phyloP scores from a whole-genome alignment of 2,797 vertebrate genomes.

The Scolopax rusticola region DNA sequence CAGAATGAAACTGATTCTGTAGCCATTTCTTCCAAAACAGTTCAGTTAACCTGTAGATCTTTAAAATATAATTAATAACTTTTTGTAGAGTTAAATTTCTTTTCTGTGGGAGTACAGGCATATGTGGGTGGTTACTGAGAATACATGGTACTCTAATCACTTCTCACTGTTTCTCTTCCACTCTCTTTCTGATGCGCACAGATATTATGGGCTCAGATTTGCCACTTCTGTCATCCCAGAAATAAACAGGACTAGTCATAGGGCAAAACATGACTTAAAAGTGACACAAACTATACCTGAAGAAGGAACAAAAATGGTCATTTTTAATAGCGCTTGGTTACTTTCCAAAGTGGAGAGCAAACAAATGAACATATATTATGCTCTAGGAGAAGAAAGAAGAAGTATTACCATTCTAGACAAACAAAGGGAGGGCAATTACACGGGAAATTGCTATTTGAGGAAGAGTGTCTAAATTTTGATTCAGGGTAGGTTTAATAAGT shows the following conservation, averaged over 20 bases:
- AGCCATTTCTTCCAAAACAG: neutral
- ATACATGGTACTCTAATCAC: slow-evolving; percentile 13
- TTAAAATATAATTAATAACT: slow-evolving; percentile 39
- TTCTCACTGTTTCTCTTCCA: slow-evolving; percentile 20
- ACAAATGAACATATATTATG: neutral
- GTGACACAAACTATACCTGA: neutral
- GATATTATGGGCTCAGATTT: slow-evolving; percentile 32
- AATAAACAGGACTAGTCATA: slow-evolving; percentile 52
- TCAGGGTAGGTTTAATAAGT: slow-evolving; percentile 13
- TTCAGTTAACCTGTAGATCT: neutral
- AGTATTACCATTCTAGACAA: neutral
- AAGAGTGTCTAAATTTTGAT: neutral
- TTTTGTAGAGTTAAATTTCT: neutral
- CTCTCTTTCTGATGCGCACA: slow-evolving; percentile 25
- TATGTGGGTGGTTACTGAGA: slow-evolving; percentile 45
- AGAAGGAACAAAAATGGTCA: neutral
- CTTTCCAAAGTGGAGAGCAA: neutral
- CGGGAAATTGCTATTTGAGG: neutral
- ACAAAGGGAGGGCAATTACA: neutral
- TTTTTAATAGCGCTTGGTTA: neutral
- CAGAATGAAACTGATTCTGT: neutral
- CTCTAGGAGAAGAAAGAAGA: neutral
- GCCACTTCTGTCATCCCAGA: slow-evolving; percentile 24
- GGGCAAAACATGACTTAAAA: slow-evolving; percentile 29
- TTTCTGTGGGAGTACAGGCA: neutral